These are phyloP conservation scores for Heliocidaris tuberculata DNA, from an alignment of 35 echinoderm and acorn worm species.

Conservation along the genomic window DNA sequence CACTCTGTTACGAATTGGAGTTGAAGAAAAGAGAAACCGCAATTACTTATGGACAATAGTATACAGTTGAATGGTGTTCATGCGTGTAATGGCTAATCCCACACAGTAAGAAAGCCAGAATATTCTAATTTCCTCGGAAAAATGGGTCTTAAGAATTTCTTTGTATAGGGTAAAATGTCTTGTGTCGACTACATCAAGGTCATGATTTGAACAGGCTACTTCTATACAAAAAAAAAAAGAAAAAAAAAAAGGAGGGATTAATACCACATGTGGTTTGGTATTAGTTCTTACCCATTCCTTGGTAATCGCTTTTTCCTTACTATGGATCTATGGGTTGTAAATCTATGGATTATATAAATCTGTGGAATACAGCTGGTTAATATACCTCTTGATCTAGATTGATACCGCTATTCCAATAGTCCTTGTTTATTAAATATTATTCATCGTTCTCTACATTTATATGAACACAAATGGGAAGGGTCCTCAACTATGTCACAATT, in stretches of 20 bases:
- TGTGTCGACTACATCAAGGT: not conserved
- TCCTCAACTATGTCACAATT: not conserved
- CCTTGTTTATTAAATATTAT: not conserved
- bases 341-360: no score
- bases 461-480: not conserved
- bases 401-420: not conserved
- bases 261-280: not conserved
- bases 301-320: not conserved
- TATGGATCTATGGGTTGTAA: not conserved
- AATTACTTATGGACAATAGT: no score
- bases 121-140: not conserved
- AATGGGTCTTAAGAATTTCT: not conserved
- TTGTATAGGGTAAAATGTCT: not conserved
- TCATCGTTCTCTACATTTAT: not conserved
- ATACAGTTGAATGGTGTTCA: no score
- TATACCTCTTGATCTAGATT: not conserved
- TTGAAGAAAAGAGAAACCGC: no score
- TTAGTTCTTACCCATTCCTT: not conserved
- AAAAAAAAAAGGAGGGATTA: not conserved
- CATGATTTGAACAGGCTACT: not conserved
- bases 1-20: no score
- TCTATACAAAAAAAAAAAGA: no score
- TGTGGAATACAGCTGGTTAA: not conserved
- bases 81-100: no score
- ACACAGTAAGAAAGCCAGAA: no score